Evolutionary conservation across 1,140 invertebrate genomes (phyloP), one percentile per base, ranked within the genome.

Genomic region (Magallana gigas): DNA sequence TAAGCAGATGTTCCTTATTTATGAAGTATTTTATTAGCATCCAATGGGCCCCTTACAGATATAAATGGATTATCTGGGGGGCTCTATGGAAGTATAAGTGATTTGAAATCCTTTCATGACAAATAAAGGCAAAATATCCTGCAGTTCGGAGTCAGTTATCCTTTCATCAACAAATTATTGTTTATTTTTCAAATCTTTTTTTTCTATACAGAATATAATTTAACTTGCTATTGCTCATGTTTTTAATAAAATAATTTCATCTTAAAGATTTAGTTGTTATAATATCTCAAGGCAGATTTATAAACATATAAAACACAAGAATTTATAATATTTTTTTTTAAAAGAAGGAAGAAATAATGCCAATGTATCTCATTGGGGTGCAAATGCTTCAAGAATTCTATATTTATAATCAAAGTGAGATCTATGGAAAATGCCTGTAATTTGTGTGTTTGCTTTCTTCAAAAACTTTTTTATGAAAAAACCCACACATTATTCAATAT

Each of bases 1-100:
- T 76, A 76, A 76, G 68, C 68, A 76, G 68, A 76, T 76, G 68
- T 76, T 76, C 23, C 14, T 29, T 8, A 29, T 76, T 18, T 29
- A 29, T 36, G 12, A 29, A 11, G 8, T 29, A 29, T 76, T 76
- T 76, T 76, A 76, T 76, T 76, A 76, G 68, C 68, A 64, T 36
- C 68, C 9, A 18, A 48, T 36, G 36, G 7, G 68, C 23, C 23
- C 23, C 68, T 9, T 29, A 76, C 68, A 29, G 68, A 11, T 76
- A 29, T 76, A 36, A 76, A 29, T 76, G 68, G 68, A 76, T 76
- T 48, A 76, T 29, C 1, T 36, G 9, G 12, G 36, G 68, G 29
- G 23, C 23, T 29, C 18, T 76, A 76, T 62, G 36, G 14, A 76
- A 29, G 68, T 29, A 76, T 76, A 12, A 76, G 12, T 29, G 18